phyloP scores from a whole-genome alignment of 2,797 vertebrate species.

The Acipenser oxyrinchus region DNA sequence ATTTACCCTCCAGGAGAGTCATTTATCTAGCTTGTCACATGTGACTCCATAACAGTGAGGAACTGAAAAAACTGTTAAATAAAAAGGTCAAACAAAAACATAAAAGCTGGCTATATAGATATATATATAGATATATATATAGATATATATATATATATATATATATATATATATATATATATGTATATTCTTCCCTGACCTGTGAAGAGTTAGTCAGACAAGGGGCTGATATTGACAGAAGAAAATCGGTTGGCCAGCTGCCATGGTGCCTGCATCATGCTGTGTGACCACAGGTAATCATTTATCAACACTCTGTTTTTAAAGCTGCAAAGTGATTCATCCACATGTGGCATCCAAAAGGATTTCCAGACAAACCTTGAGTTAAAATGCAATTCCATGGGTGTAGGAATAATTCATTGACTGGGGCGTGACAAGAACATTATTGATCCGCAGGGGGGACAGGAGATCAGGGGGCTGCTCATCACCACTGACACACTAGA shows the following conservation, averaged over 20 bases:
- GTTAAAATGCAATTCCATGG: background rate
- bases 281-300: constrained; percentile 4
- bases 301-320: background rate
- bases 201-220: background rate
- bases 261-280: background rate
- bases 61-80: background rate
- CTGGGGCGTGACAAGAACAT: background rate
- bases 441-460: background rate
- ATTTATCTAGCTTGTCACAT: too few relatives aligned
- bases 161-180: too few relatives aligned
- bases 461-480: background rate
- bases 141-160: too few relatives aligned
- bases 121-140: too few relatives aligned
- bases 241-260: constrained; percentile 4
- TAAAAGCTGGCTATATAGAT: background rate
- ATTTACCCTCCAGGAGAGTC: too few relatives aligned
- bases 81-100: background rate
- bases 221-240: background rate
- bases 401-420: constrained; percentile 1
- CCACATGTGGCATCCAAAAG: constrained; percentile 4
- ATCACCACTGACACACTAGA: background rate
- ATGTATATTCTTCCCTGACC: background rate
- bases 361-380: constrained; percentile 4
- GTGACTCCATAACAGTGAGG: too few relatives aligned
- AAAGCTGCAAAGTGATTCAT: background rate